Evolutionary conservation across 2,797 vertebrate species (phyloP), one percentile per base, ranked within the genome.

Genomic region (Chelidonichthys spinosus): DNA sequence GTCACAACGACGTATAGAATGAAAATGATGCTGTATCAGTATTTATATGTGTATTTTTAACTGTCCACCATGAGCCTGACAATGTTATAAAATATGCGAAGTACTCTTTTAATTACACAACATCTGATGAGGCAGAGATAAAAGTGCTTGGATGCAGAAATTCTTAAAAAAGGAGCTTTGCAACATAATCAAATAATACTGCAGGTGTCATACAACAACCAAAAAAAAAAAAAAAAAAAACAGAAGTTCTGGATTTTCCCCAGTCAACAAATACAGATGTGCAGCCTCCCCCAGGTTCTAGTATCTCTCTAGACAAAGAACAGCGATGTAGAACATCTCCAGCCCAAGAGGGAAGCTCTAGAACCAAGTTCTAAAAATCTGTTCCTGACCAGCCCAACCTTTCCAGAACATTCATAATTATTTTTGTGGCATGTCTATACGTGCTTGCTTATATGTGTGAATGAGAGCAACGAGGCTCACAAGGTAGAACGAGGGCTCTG

Each of bases 401-500:
- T 42, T 72, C 49, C 40, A 61, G 64, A 52, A 46, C 40, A 46
- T 53, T 63, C 43, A 50, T 4, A 63, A 44, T 25, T 67, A n/a
- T 50, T 18, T 39, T 44, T 68, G 58, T 62, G 1, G 50, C 35
- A 33, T 74, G 11, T 59, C 33, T 46, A 11, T 55, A 15, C 11
- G 17, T 49, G 65, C 42, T 70, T 68, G 63, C 63, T 58, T 36
- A 11, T n/a, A 4, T 68, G 56, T 67, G 54, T 56, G 13, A 52
- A 43, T 56, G 39, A 52, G 9, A 39, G 67, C 55, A 39, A 25
- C 54, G 63, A 71, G 13, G 72, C 6, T 84, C 18, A 52, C 44
- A 82, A 82, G 80, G 61, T 66, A 79, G 60, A 47, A 65, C 42
- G 6, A 32, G 46, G 60, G 68, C 74, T 84, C 73, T 90, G 85